phyloP scores from a whole-genome alignment of 2,113 vertebrate genomes.

The Onychostruthus taczanowskii region DNA sequence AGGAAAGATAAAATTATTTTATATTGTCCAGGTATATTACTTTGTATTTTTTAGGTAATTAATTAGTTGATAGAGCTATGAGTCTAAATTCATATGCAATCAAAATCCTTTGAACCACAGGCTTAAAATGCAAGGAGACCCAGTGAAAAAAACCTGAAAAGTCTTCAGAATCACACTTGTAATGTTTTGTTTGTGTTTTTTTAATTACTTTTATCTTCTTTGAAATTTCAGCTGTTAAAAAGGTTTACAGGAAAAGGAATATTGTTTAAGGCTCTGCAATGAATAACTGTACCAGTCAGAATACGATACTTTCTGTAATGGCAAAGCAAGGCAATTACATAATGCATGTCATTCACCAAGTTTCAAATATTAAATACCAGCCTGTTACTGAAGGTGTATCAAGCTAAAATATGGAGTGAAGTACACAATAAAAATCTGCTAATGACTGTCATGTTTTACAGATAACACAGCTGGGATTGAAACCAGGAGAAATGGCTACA shows the following conservation, averaged over 20 bases:
- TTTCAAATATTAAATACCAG: background rate
- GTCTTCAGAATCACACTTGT: background rate
- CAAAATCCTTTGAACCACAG: background rate
- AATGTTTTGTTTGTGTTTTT: background rate
- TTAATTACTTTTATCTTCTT: background rate
- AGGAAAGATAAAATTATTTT: background rate
- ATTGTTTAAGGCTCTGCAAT: background rate
- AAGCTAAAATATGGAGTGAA: background rate
- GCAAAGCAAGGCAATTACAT: background rate
- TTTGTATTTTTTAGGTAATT: background rate
- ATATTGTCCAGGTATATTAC: background rate
- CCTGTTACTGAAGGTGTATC: background rate
- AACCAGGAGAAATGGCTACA: constrained; percentile 85
- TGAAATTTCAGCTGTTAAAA: background rate
- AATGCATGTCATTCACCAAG: background rate
- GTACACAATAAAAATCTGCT: background rate
- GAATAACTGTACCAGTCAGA: background rate
- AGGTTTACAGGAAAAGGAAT: background rate
- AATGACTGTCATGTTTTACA: constrained; percentile 69
- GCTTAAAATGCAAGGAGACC: background rate
- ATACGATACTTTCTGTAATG: background rate
- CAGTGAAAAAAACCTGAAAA: background rate
- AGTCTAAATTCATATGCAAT: background rate
- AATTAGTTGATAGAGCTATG: background rate
- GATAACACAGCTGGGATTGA: constrained; percentile 96